Percentiles rank a stretch among this genome's conserved stretches.
Evolutionary conservation across 2,113 vertebrate genomes (phyloP).

Genomic region (Fulmarus glacialis): DNA sequence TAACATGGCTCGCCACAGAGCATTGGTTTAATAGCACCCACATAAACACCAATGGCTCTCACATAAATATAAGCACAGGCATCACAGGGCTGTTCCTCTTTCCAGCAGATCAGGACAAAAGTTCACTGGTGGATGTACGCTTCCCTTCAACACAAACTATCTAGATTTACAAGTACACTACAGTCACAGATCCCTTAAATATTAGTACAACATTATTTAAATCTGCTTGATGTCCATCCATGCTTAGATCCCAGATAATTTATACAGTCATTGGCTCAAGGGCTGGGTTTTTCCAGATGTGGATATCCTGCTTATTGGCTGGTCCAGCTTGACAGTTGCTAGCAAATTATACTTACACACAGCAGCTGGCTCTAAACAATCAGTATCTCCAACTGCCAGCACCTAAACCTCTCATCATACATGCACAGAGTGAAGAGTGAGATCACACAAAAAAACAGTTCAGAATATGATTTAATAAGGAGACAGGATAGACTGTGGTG

Average conservation of each 20-base stretch:
- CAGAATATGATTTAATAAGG: background rate
- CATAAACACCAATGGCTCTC: background rate
- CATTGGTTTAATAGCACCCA: background rate
- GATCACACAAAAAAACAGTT: background rate
- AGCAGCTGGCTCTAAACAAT: background rate
- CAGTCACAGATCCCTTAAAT: background rate
- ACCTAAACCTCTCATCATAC: background rate
- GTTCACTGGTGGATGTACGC: background rate
- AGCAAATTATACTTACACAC: background rate
- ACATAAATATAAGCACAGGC: background rate
- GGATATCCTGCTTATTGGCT: background rate
- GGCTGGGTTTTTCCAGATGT: background rate
- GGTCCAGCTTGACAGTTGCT: background rate
- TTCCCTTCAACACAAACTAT: background rate
- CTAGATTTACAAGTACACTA: background rate
- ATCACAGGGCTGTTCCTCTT: background rate
- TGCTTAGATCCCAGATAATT: background rate
- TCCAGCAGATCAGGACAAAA: accelerated
- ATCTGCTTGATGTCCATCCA: background rate
- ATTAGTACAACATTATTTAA: background rate
- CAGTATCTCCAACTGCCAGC: background rate
- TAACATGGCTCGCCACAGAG: background rate
- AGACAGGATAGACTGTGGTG: background rate
- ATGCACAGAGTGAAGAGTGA: background rate
- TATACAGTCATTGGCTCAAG: background rate